phyloP scores from a whole-genome alignment of 2,888 invertebrate genomes.

The Drosophila putrida region DNA sequence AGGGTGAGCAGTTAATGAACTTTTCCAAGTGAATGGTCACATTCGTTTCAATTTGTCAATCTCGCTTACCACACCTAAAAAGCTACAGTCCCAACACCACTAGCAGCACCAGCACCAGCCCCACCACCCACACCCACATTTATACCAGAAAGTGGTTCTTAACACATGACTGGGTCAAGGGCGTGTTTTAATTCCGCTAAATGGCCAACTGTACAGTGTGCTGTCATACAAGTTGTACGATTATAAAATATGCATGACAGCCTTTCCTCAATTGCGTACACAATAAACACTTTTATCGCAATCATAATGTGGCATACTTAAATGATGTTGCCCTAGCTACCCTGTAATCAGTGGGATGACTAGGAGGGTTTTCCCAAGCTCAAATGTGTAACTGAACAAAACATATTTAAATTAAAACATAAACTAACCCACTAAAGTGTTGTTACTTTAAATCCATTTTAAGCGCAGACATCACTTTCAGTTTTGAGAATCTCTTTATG shows the following conservation, averaged over 20 bases:
- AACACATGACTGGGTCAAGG: slow-evolving; percentile 46
- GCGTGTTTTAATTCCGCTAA: slow-evolving; percentile 71
- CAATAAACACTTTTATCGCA: slow-evolving; percentile 34
- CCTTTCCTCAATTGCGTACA: slow-evolving; percentile 61
- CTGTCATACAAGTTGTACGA: slow-evolving; percentile 38
- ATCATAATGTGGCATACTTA: slow-evolving; percentile 31
- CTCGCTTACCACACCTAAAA: slow-evolving; percentile 49
- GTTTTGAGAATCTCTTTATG: no score
- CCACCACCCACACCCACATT: slow-evolving; percentile 1
- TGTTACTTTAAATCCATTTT: no score
- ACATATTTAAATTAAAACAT: no score
- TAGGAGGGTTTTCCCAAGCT: not conserved
- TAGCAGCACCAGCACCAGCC: slow-evolving; percentile 17
- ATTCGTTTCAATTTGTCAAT: slow-evolving; percentile 85
- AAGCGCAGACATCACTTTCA: no score
- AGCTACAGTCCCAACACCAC: slow-evolving; percentile 10
- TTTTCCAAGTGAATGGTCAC: slow-evolving; percentile 81
- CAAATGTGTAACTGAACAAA: no score
- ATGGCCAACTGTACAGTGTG: slow-evolving; percentile 47
- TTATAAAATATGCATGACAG: slow-evolving; percentile 73
- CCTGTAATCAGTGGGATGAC: slow-evolving; percentile 2
- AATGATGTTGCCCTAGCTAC: slow-evolving; percentile 10
- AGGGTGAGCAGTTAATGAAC: slow-evolving; percentile 73
- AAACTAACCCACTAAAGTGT: no score
- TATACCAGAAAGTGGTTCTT: not conserved